These are phyloP conservation scores for Neolamprologus fasciatus DNA, from an alignment of 2,113 vertebrate species.

Conservation along the genomic window DNA sequence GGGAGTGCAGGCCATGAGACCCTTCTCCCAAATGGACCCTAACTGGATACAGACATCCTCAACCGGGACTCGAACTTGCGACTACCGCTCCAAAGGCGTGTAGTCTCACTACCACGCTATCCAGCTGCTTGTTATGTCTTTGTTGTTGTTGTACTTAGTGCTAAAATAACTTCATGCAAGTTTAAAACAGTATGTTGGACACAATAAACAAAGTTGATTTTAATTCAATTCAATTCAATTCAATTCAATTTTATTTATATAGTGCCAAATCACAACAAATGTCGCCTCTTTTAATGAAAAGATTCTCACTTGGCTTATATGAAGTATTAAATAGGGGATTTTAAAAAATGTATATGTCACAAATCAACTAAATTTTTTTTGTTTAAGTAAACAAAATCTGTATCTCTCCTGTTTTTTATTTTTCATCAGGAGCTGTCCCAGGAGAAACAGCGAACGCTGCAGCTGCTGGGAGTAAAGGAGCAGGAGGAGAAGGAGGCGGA, in stretches of 20 bases:
- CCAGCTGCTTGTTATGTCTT: not conserved
- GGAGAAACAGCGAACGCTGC: slow-evolving; percentile 87
- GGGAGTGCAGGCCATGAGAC: not conserved
- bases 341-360: not conserved
- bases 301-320: not conserved
- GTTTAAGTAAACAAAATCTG: rapidly evolving
- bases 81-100: rapidly evolving
- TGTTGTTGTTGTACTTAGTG: not conserved
- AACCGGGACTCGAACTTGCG: rapidly evolving
- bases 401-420: rapidly evolving
- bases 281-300: not conserved
- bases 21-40: rapidly evolving
- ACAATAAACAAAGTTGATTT: not conserved
- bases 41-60: rapidly evolving
- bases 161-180: rapidly evolving
- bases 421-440: slow-evolving; percentile 82
- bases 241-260: too few species aligned
- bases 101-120: not conserved
- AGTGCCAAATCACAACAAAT: too few species aligned
- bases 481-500: not conserved
- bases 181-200: not conserved
- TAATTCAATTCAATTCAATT: not conserved
- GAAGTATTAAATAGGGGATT: not conserved
- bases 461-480: slow-evolving; percentile 78
- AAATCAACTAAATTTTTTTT: not conserved